Evolutionary conservation across 2,797 vertebrate genomes (phyloP), one percentile per base, ranked within the genome.

Genomic region (Esox masquinongy): DNA sequence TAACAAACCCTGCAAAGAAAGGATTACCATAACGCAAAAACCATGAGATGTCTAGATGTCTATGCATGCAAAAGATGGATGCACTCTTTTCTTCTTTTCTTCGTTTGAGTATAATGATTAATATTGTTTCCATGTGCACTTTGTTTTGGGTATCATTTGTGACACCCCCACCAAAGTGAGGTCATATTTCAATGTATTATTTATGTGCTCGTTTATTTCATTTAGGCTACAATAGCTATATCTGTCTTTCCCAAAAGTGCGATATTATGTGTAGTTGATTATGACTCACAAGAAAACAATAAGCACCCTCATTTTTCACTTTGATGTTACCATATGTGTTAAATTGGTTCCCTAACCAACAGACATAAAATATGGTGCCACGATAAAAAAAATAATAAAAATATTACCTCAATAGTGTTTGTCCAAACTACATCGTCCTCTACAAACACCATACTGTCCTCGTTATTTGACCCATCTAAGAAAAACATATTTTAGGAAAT

Each of bases 401-500:
- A 36, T 36, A 70, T 84, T 92, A 94, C 94, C 93, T 92, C 83
- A 36, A 82, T 17, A 19, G 51, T 22, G 39, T 24, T 74, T 47
- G 72, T 88, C 71, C 36, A 83, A 2, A 15, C 14, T 49, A 63
- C 9, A 29, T 83, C 83, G 9, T 91, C 89, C 26, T 84, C 51
- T 59, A n/a, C 72, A 56, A 43, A 56, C 17, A 39, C 17, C 1
- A 0, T 22, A 0, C 66, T 74, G 15, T 74, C 1, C 3, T 68
- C 80, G 59, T 79, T 79, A 4, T 16, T 17, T 12, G 67, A 51
- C 5, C 78, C 85, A 87, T 77, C 26, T 69, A 70, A 39, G 67
- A 43, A 64, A 75, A 67, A 16, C 17, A 59, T 29, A 50, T 14
- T 5, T 29, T 50, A 68, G 56, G 6, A 61, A 61, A 22, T 12